phyloP scores from a whole-genome alignment of 1,140 invertebrate species.

The Pogonomyrmex barbatus region DNA sequence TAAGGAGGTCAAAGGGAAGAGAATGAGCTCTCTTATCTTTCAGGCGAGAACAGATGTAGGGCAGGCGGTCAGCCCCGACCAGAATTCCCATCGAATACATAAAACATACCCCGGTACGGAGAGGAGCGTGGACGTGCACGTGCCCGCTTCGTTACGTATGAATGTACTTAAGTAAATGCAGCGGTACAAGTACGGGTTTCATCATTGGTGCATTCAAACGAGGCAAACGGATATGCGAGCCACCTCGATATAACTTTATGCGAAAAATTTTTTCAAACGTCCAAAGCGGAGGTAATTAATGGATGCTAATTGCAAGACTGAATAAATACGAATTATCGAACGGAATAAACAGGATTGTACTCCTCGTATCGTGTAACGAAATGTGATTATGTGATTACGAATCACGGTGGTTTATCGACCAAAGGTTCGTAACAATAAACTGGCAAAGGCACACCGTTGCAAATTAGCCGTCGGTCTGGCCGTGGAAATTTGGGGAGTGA shows the following conservation, averaged over 20 bases:
- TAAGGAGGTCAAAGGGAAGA: slow-evolving; percentile 3
- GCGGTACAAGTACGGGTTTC: slow-evolving; percentile 3
- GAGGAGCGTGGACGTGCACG: slow-evolving; percentile 64
- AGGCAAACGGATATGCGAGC: neutral
- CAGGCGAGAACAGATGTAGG: slow-evolving; percentile 75
- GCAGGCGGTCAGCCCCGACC: slow-evolving; percentile 72
- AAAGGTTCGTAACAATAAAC: slow-evolving; percentile 67
- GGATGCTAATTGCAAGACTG: neutral
- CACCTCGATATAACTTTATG: neutral
- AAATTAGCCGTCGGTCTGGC: slow-evolving; percentile 25
- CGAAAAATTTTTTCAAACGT: neutral
- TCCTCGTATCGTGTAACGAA: neutral
- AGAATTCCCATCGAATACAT: slow-evolving; percentile 78
- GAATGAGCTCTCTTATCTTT: slow-evolving; percentile 61
- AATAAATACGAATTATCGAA: neutral
- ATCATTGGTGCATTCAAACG: neutral
- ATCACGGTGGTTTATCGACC: slow-evolving; percentile 34
- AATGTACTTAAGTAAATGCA: slow-evolving; percentile 57
- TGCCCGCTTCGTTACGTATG: slow-evolving; percentile 75
- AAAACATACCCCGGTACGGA: slow-evolving; percentile 67
- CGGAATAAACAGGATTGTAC: neutral
- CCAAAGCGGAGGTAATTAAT: neutral
- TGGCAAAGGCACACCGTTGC: slow-evolving; percentile 6
- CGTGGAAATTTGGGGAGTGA: slow-evolving; percentile 68
- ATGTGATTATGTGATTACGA: neutral